These are phyloP conservation scores for Diloba caeruleocephala DNA, from an alignment of 2,888 invertebrate species.

Conservation along the genomic window DNA sequence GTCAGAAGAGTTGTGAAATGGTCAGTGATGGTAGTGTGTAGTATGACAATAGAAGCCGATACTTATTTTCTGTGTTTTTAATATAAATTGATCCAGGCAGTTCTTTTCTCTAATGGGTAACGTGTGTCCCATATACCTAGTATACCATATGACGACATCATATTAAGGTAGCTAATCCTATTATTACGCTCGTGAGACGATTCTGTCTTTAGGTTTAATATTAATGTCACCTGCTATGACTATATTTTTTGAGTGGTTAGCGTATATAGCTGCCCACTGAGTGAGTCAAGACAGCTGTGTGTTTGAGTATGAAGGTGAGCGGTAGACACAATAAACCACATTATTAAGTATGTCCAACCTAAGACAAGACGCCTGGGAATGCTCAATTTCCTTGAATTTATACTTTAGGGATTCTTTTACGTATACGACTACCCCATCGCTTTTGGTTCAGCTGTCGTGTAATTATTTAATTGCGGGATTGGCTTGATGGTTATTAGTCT, in stretches of 20 bases:
- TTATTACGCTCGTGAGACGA: conserved; percentile 7
- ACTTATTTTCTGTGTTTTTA: conserved; percentile 10
- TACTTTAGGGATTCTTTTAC: neutral
- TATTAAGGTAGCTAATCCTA: conserved; percentile 14
- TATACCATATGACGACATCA: conserved; percentile 10
- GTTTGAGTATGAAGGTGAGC: neutral
- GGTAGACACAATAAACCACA: neutral
- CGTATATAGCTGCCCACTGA: neutral
- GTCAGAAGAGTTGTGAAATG: conserved; percentile 9
- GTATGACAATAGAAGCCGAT: conserved; percentile 7
- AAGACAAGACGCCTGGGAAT: neutral
- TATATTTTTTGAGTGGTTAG: neutral
- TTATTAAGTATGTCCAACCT: neutral
- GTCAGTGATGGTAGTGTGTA: conserved; percentile 15
- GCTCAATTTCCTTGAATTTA: neutral
- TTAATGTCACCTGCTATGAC: conserved; percentile 7
- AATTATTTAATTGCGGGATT: neutral
- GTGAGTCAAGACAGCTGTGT: neutral
- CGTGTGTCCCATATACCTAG: conserved; percentile 19
- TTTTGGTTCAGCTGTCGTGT: neutral
- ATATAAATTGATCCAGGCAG: conserved; percentile 20
- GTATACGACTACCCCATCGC: neutral
- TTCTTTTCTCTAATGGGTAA: conserved; percentile 10
- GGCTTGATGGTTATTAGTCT: neutral
- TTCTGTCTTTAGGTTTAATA: conserved; percentile 8